Evolutionary conservation across 2,797 vertebrate genomes (phyloP).

Genomic region (Erpetoichthys calabaricus): DNA sequence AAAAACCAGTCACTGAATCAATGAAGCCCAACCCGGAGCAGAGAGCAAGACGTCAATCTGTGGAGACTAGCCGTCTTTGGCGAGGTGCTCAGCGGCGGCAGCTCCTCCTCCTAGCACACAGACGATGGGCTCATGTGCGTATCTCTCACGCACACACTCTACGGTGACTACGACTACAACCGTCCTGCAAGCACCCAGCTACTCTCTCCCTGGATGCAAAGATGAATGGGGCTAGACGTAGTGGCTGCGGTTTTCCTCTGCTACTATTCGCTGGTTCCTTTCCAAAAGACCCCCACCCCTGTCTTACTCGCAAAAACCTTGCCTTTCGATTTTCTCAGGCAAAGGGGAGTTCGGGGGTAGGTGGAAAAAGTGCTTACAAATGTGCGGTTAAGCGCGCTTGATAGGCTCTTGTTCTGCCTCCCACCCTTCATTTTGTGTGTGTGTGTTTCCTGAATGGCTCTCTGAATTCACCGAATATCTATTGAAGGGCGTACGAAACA

Average conservation of each 20-base stretch:
- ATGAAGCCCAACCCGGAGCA: conserved; percentile 36
- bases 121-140: conserved; percentile 27
- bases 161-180: conserved; percentile 5
- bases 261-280: background rate
- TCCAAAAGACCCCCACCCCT: background rate
- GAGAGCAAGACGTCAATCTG: conserved; percentile 51
- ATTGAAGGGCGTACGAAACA: conserved; percentile 26
- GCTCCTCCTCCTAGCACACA: conserved; percentile 39
- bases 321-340: conserved; percentile 1
- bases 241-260: conserved; percentile 18
- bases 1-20: conserved; percentile 54
- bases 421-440: conserved; percentile 1
- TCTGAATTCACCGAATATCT: conserved; percentile 19
- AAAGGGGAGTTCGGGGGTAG: conserved; percentile 8
- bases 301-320: conserved; percentile 1
- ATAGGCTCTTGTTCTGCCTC: conserved; percentile 14
- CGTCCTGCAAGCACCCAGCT: conserved; percentile 13
- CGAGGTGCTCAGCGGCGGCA: conserved; percentile 1
- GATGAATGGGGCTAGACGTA: conserved; percentile 12
- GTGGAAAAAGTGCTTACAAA: conserved; percentile 14
- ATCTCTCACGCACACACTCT: conserved; percentile 13
- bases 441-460: conserved; percentile 10
- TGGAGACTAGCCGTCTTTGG: conserved; percentile 12
- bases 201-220: conserved; percentile 15
- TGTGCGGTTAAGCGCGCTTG: conserved; percentile 14